Evolutionary conservation across 1,140 invertebrate species (phyloP).

Genomic region (Pygmarrhopalites habei): DNA sequence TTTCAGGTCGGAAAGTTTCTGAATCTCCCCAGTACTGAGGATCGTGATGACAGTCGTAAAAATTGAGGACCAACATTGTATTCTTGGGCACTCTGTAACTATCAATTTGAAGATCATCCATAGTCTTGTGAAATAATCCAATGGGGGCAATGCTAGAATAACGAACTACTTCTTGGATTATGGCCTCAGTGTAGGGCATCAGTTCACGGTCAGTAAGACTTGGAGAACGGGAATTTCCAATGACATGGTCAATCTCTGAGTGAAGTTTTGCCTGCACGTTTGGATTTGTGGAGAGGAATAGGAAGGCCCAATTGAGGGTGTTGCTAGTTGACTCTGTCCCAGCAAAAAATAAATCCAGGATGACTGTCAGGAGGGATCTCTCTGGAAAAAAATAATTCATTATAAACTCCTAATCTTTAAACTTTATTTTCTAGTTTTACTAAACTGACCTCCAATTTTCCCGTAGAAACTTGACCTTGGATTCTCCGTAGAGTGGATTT

Average conservation of each 20-base stretch:
- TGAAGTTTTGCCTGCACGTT: conserved; percentile 44
- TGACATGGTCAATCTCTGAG: conserved; percentile 42
- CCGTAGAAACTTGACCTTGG: conserved; percentile 19
- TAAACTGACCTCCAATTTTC: conserved; percentile 53
- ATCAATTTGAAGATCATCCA: conserved; percentile 58
- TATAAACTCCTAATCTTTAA: neutral
- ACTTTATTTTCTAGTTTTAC: neutral
- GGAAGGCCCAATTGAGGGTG: conserved; percentile 44
- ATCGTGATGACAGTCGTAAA: conserved; percentile 65
- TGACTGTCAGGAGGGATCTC: neutral
- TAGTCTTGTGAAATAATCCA: conserved; percentile 67
- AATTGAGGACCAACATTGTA: conserved; percentile 74
- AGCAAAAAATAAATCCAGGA: conserved; percentile 20
- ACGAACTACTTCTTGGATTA: conserved; percentile 64
- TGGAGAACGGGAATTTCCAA: conserved; percentile 37
- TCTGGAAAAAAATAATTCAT: neutral
- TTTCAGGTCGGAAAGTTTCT: conserved; percentile 63
- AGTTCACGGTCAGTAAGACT: conserved; percentile 38
- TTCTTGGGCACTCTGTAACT: conserved; percentile 72
- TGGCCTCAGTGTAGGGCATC: conserved; percentile 69
- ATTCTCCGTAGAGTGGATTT: conserved; percentile 6
- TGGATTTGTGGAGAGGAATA: conserved; percentile 42
- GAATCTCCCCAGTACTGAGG: conserved; percentile 62
- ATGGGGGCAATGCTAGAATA: conserved; percentile 69
- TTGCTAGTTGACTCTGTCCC: conserved; percentile 47